Evolutionary conservation across 2,113 vertebrate genomes (phyloP).

Genomic region (Ophiodon elongatus): DNA sequence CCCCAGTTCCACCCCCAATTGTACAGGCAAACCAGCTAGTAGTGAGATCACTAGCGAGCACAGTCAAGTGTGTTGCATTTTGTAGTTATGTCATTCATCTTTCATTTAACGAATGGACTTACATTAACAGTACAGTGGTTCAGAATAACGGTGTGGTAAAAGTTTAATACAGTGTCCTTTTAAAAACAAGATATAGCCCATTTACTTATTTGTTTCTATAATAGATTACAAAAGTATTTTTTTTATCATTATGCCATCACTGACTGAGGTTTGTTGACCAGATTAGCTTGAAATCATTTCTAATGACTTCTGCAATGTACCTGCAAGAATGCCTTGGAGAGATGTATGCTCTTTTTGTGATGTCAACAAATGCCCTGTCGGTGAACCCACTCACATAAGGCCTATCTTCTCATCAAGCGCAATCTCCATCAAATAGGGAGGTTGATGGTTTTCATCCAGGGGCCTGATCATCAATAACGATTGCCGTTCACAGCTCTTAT

Average conservation of each 20-base stretch:
- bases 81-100: neutral
- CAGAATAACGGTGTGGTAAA: neutral
- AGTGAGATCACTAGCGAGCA: neutral
- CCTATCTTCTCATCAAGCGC: slow-evolving; percentile 33
- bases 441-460: slow-evolving; percentile 62
- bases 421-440: slow-evolving; percentile 50
- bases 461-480: slow-evolving; percentile 52
- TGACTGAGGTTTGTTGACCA: neutral
- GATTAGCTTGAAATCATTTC: neutral
- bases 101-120: neutral
- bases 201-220: neutral
- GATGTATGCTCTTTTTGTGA: neutral
- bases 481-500: slow-evolving; percentile 34
- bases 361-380: slow-evolving; percentile 39
- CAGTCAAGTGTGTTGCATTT: neutral
- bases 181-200: neutral
- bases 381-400: slow-evolving; percentile 55
- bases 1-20: neutral
- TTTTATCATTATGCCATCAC: neutral
- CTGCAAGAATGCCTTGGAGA: slow-evolving; percentile 6
- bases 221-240: neutral
- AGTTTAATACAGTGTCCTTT: neutral
- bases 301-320: neutral
- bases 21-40: neutral
- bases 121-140: neutral